phyloP scores from a whole-genome alignment of 2,113 vertebrate species.

The Plestiodon gilberti region DNA sequence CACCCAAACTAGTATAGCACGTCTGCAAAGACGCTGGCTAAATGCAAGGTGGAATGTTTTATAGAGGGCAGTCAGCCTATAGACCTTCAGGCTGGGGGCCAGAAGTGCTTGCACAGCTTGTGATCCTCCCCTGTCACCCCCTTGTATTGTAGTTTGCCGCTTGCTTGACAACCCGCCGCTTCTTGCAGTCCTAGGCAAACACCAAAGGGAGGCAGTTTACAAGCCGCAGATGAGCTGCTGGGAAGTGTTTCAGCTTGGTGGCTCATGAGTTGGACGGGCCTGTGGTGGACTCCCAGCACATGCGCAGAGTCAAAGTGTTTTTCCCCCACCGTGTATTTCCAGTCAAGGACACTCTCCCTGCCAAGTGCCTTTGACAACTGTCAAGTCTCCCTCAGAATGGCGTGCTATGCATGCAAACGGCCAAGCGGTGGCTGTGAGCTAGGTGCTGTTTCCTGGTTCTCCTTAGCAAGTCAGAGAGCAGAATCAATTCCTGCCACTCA shows the following conservation, averaged over 20 bases:
- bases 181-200: no score
- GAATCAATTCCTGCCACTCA: slow-evolving; percentile 74
- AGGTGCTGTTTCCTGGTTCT: slow-evolving; percentile 45
- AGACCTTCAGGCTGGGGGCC: no score
- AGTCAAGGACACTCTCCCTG: rapidly evolving
- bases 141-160: no score
- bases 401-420: slow-evolving; percentile 11
- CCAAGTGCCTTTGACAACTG: slow-evolving; percentile 9
- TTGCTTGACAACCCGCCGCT: no score
- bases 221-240: no score
- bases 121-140: no score
- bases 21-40: no score
- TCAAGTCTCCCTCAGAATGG: background rate
- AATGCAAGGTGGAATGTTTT: no score
- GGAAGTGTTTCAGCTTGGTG: background rate
- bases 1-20: no score
- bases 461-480: slow-evolving; percentile 21
- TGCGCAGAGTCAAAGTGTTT: background rate
- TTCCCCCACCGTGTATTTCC: background rate
- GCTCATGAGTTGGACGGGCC: background rate
- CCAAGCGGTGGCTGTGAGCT: background rate
- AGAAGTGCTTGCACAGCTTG: no score
- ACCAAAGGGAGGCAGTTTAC: no score
- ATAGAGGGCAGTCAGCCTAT: no score
- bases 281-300: background rate